These are phyloP conservation scores for Branchellion lobata DNA, from an alignment of 2,888 invertebrate species.

Conservation along the genomic window DNA sequence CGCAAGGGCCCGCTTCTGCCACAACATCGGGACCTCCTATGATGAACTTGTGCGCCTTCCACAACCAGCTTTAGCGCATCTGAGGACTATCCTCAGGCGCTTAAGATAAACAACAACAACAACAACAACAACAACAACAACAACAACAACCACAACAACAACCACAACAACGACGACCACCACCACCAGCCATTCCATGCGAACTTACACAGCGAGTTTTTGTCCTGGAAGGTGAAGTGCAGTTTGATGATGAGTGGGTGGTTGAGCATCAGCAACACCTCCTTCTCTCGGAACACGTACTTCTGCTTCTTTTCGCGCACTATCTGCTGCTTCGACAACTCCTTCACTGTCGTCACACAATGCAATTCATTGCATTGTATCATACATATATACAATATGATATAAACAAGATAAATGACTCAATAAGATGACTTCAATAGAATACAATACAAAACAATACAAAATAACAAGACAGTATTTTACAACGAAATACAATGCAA, in stretches of 20 bases:
- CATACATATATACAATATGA: too few relatives aligned
- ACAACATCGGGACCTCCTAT: too few relatives aligned
- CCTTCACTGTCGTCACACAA: conserved; percentile 74
- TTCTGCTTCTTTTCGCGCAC: conserved; percentile 87
- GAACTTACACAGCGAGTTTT: conserved; percentile 75
- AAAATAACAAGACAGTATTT: not conserved
- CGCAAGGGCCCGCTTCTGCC: too few relatives aligned
- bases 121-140: too few relatives aligned
- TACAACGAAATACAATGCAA: too few relatives aligned
- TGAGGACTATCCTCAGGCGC: too few relatives aligned
- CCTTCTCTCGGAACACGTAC: conserved; percentile 89
- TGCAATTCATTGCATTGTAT: not conserved
- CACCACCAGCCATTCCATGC: too few relatives aligned
- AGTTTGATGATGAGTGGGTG: conserved; percentile 88
- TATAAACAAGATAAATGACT: not conserved
- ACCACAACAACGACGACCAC: too few relatives aligned
- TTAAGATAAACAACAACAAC: too few relatives aligned
- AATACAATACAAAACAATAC: not conserved
- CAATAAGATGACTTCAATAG: not conserved
- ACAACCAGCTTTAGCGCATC: too few relatives aligned
- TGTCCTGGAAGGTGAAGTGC: conserved; percentile 94
- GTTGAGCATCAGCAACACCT: conserved; percentile 76
- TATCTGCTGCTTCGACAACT: conserved; percentile 92
- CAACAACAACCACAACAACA: too few relatives aligned
- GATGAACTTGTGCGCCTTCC: too few relatives aligned